Evolutionary conservation across 2,113 vertebrate genomes (phyloP).

Genomic region (Asarcornis scutulata): DNA sequence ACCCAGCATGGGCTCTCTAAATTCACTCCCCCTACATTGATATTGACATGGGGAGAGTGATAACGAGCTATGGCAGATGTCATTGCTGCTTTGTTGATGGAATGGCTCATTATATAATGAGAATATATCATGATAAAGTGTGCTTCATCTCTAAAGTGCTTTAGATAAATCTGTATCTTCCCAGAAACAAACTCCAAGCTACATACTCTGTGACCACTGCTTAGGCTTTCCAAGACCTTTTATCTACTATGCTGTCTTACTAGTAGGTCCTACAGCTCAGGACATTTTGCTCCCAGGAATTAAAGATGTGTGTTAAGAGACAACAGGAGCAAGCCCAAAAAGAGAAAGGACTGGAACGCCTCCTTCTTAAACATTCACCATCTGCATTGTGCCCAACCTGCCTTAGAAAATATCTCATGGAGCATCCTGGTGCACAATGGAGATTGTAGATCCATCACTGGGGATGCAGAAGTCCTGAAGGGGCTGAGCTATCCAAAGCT

Average conservation of each 20-base stretch:
- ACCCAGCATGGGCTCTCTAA: not conserved
- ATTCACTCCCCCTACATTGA: not conserved
- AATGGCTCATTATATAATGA: not conserved
- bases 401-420: not conserved
- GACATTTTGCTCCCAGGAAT: too few species aligned
- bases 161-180: too few species aligned
- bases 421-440: not conserved
- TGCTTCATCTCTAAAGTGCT: too few species aligned
- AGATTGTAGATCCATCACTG: not conserved
- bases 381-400: not conserved
- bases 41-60: accelerated
- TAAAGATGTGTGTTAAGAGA: not conserved
- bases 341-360: not conserved
- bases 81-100: not conserved
- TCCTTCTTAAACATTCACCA: not conserved
- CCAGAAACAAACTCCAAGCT: too few species aligned
- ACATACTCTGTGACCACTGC: too few species aligned
- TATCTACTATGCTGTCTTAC: too few species aligned
- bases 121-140: too few species aligned
- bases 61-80: not conserved
- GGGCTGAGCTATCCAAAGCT: accelerated
- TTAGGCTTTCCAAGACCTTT: too few species aligned
- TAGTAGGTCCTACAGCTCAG: too few species aligned
- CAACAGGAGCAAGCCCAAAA: not conserved
- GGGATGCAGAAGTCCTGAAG: not conserved